Conservation (phyloP, 1,140 invertebrate genomes). For the Phocides pigmalion region DNA sequence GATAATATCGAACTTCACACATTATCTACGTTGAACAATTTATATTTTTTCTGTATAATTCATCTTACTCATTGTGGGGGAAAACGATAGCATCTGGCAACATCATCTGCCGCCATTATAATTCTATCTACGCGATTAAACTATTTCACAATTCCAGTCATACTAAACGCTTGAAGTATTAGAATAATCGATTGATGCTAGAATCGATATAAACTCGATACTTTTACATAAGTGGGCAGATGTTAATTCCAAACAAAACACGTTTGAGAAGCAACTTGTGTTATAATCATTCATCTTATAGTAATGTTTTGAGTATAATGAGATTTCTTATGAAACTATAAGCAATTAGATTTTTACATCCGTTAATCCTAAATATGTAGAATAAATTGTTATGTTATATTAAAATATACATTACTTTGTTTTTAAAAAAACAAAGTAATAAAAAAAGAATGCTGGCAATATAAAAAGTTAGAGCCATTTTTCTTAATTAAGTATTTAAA, state of each 20-base stretch:
- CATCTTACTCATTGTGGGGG: not conserved
- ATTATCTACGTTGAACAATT: slow-evolving; percentile 8
- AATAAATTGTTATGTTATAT: too few relatives aligned
- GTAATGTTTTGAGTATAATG: not conserved
- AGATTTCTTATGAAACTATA: not conserved
- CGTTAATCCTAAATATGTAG: not conserved
- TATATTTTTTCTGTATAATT: slow-evolving; percentile 10
- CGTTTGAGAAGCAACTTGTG: slow-evolving; percentile 37
- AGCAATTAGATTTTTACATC: not conserved
- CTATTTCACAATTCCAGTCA: slow-evolving; percentile 40
- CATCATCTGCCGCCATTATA: slow-evolving; percentile 18
- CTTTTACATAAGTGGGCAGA: slow-evolving; percentile 49
- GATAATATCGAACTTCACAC: slow-evolving; percentile 4
- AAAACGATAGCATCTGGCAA: slow-evolving; percentile 5
- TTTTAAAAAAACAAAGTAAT: too few relatives aligned
- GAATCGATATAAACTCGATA: slow-evolving; percentile 53
- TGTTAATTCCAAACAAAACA: slow-evolving; percentile 55
- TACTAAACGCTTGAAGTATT: slow-evolving; percentile 32
- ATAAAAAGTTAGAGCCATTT: not conserved
- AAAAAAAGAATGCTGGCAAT: too few relatives aligned
- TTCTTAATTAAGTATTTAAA: not conserved
- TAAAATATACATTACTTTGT: too few relatives aligned
- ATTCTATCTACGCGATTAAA: slow-evolving; percentile 20
- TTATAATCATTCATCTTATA: not conserved
- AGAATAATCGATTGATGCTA: slow-evolving; percentile 50